These are phyloP conservation scores for Drosophila nr. perissopoda DNA, from an alignment of 2,888 invertebrate genomes.

Conservation along the genomic window DNA sequence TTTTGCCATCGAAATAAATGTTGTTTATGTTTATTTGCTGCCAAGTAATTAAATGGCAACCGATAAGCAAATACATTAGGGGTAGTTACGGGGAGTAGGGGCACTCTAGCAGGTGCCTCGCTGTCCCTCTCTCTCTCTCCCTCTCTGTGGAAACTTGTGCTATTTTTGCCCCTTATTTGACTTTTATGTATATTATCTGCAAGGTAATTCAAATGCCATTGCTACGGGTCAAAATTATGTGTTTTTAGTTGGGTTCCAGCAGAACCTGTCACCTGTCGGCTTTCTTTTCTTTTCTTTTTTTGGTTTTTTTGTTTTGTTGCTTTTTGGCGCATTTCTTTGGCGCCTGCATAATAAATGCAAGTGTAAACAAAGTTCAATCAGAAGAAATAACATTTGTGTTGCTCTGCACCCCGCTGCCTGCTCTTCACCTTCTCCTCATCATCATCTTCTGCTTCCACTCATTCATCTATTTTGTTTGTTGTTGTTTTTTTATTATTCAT, in stretches of 20 bases:
- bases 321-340: slow-evolving; percentile 18
- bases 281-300: slow-evolving; percentile 4
- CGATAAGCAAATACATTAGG: slow-evolving; percentile 49
- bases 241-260: background rate
- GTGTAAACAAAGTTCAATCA: slow-evolving; percentile 58
- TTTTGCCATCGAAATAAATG: slow-evolving; percentile 25
- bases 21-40: slow-evolving; percentile 71
- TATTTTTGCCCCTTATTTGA: background rate
- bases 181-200: background rate
- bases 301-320: background rate
- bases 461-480: background rate
- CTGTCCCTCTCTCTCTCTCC: background rate
- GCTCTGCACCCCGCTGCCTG: background rate
- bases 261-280: slow-evolving; percentile 2
- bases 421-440: background rate
- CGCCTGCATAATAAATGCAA: slow-evolving; percentile 46
- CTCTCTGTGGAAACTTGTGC: background rate
- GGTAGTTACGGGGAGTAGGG: background rate
- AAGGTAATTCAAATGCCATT: background rate
- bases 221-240: background rate
- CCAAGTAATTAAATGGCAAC: slow-evolving; percentile 69
- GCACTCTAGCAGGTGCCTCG: background rate
- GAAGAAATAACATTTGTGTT: slow-evolving; percentile 17
- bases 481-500: slow-evolving; percentile 2
- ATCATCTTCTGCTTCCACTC: background rate